Base-by-base conservation (phyloP, 2,888 invertebrate genomes). In the Clanis bilineata region DNA sequence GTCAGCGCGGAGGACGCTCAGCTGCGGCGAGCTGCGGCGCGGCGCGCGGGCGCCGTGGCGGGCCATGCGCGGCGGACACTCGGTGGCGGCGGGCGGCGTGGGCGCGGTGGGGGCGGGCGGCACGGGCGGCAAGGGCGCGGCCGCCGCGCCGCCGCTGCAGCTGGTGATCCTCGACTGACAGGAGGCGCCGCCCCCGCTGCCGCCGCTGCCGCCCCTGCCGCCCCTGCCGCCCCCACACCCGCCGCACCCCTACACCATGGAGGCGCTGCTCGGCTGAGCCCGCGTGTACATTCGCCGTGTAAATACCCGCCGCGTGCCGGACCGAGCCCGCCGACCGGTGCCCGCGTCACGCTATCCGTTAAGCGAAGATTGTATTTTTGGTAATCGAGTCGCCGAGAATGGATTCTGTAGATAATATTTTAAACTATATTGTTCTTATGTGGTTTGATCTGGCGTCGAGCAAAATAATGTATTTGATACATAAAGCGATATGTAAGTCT, bases 1-100 rank as follows among this genome's bases (percentile, higher is more conserved):
- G 93, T 95, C 96, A 93, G 93, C 96, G 79, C 94, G 98, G 76
- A 96, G 96, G 86, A 95, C 95, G 83, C 93, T 98, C 81, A 72
- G 69, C 69, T 94, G 95, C 73, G 93, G 94, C 68, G 97, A 97
- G 83, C 91, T 97, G 77, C 94, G 97, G 77, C 94, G 97, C 79
- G 96, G 80, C 64, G 76, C 76, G 73, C 72, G 76, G 71, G 70
- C 74, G 65, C 65, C 80, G 96, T 79, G 96, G 97, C 65, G 96
- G 78, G 93, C 93, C 64, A 68, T 74, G 70, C 74, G 77, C 66
- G 72, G 73, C 57, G 57, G 69, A 59, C 41, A 63, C 91, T 95
- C 95, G 93, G 90, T 95, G 78, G 93, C 66, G 90, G 94, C 68
- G 97, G 97, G 82, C 90, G 72, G 73, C 57, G 71, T 51, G 59